Conservation (phyloP, 2,888 invertebrate genomes). For the Epinotia brunnichana region DNA sequence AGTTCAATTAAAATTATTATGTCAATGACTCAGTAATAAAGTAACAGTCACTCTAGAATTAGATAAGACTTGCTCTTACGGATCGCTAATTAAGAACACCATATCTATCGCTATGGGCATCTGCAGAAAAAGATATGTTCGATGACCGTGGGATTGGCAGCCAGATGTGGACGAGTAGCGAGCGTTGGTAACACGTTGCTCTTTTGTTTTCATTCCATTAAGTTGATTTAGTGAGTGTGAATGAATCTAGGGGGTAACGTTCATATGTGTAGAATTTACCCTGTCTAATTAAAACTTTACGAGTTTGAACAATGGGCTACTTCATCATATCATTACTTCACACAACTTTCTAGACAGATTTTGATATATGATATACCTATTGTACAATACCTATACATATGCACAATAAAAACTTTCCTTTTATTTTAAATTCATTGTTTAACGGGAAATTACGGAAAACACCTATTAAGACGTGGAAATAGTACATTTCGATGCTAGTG, state of each 20-base stretch:
- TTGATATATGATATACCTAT: too few species aligned
- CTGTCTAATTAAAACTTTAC: background rate
- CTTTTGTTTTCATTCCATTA: slow-evolving; percentile 37
- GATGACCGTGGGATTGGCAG: slow-evolving; percentile 60
- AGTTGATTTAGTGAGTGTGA: slow-evolving; percentile 27
- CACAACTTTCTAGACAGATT: too few species aligned
- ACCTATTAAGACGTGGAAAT: too few species aligned
- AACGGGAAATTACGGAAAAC: too few species aligned
- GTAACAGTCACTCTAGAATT: slow-evolving; percentile 18
- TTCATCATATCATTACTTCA: too few species aligned
- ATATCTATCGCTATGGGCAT: slow-evolving; percentile 49
- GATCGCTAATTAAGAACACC: slow-evolving; percentile 40
- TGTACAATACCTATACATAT: too few species aligned
- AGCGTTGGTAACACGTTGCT: slow-evolving; percentile 46
- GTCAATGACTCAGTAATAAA: slow-evolving; percentile 16
- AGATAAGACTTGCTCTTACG: slow-evolving; percentile 21
- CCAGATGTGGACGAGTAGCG: slow-evolving; percentile 61
- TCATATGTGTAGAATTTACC: background rate
- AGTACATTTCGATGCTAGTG: too few species aligned
- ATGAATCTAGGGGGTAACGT: slow-evolving; percentile 9
- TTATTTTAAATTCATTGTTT: too few species aligned
- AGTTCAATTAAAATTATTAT: slow-evolving; percentile 15
- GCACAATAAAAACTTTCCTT: too few species aligned
- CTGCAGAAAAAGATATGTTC: slow-evolving; percentile 56
- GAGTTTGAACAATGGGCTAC: too few species aligned